Evolutionary conservation across 2,797 vertebrate genomes (phyloP), one percentile per base, ranked within the genome.

Genomic region (Choloepus didactylus): DNA sequence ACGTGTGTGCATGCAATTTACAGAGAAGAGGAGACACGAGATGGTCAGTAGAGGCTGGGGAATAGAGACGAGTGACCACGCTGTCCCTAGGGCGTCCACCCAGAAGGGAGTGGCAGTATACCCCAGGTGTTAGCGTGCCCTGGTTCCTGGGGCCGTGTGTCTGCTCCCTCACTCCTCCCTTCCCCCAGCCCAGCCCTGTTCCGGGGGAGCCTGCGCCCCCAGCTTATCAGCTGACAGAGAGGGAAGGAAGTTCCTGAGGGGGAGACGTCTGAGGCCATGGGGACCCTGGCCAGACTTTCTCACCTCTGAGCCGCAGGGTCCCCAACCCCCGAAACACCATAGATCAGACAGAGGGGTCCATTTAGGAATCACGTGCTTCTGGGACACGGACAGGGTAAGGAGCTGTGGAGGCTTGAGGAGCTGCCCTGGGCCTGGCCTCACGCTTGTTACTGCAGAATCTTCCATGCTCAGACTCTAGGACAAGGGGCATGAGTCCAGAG

Each of bases 161-260:
- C 35, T 35, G 35, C 35, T 35, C 35, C 35, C 35, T 35, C 35
- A 35, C 35, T 35, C 35, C 35, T 35, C 35, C 35, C 5, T n/a
- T 29, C 2, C 56, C 56, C 9, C 0, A 21, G 31, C 51, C n/a
- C 41, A 60, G 23, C 38, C 14, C 41, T 70, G 15, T 29, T 31
- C 60, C 49, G 6, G 6, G 46, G 73, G 35, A 25, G 5, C 2
- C 8, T 23, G 29, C 16, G 23, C 31, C 23, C 27, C 41, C 31
- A 10, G 38, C 23, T 35, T 25, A 35, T 59, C 62, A 38, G 11
- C 21, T 54, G 59, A 46, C 9, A 14, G 44, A 15, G 11, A 15
- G 59, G 46, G 8, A 18, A 18, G 3, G 1, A 23, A 25, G 10
- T 0, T 66, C 44, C 44, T 35, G 0, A 27, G 1, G 59, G 66